Evolutionary conservation across 2,113 vertebrate genomes (phyloP).

Genomic region (Nothobranchius furzeri): DNA sequence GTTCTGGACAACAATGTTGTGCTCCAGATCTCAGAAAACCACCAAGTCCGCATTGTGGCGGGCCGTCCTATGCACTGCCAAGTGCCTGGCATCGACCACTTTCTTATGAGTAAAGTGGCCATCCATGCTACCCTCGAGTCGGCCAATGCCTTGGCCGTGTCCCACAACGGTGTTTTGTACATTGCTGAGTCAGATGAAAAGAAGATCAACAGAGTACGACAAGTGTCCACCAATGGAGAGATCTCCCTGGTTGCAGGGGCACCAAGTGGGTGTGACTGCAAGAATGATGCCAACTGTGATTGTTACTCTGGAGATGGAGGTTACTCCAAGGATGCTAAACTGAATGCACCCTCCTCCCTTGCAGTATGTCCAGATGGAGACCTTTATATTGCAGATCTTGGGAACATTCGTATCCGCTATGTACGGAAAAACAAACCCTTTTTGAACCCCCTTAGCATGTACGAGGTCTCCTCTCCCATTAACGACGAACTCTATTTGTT

Average conservation of each 20-base stretch:
- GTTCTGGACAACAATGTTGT: conserved; percentile 97
- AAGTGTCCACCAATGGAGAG: conserved; percentile 93
- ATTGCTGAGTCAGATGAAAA: conserved; percentile 97
- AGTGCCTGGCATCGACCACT: conserved; percentile 96
- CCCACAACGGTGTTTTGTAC: conserved; percentile 91
- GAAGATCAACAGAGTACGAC: conserved; percentile 94
- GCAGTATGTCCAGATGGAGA: conserved; percentile 93
- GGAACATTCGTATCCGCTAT: conserved; percentile 93
- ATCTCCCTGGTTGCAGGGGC: conserved; percentile 94
- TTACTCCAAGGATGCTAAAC: conserved; percentile 94
- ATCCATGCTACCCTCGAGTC: conserved; percentile 94
- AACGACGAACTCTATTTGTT: conserved; percentile 97
- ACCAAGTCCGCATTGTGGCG: conserved; percentile 94
- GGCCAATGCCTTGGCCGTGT: conserved; percentile 90
- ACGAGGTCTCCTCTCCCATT: conserved; percentile 93
- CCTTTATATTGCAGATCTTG: conserved; percentile 92
- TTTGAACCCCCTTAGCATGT: conserved; percentile 92
- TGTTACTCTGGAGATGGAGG: conserved; percentile 97
- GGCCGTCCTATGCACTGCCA: conserved; percentile 98
- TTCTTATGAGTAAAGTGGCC: conserved; percentile 93
- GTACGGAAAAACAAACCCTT: conserved; percentile 94
- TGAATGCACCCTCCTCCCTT: conserved; percentile 90
- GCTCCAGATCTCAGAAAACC: conserved; percentile 96
- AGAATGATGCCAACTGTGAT: conserved; percentile 96
- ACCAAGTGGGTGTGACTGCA: conserved; percentile 95